Evolutionary conservation across 1,140 invertebrate species (phyloP).

Genomic region (Plodia interpunctella): DNA sequence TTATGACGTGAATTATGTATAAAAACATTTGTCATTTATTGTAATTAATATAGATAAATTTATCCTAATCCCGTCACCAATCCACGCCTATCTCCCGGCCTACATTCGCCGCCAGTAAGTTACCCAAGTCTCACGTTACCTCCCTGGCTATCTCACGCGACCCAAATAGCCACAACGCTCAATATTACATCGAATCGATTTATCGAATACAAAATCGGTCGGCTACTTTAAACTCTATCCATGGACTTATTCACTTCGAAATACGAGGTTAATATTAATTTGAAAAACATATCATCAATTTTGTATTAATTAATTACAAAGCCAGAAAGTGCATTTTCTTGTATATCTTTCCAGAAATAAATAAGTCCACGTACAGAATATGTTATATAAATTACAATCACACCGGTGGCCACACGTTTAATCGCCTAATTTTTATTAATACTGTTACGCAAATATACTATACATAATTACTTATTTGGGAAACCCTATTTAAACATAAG

Average conservation of each 20-base stretch:
- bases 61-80: too few relatives aligned
- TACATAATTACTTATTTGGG: slow-evolving; percentile 24
- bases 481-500: slow-evolving; percentile 22
- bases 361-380: not conserved
- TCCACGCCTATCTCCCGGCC: too few relatives aligned
- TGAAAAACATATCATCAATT: not conserved
- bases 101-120: too few relatives aligned
- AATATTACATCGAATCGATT: slow-evolving; percentile 8
- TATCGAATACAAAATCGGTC: slow-evolving; percentile 2
- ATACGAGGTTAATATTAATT: too few relatives aligned
- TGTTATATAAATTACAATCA: slow-evolving; percentile 17
- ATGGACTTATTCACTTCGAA: not conserved
- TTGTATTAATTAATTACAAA: too few relatives aligned
- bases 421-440: slow-evolving; percentile 47
- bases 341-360: not conserved
- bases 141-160: not conserved
- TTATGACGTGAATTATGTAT: too few relatives aligned
- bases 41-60: too few relatives aligned
- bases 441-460: slow-evolving; percentile 50
- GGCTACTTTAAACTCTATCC: not conserved
- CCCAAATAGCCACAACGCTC: slow-evolving; percentile 9
- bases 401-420: slow-evolving; percentile 29
- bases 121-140: not conserved
- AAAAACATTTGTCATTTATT: too few relatives aligned
- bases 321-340: not conserved